Evolutionary conservation across 1,140 invertebrate species (phyloP), one percentile per base, ranked within the genome.

Genomic region (Tyrophagus putrescentiae): DNA sequence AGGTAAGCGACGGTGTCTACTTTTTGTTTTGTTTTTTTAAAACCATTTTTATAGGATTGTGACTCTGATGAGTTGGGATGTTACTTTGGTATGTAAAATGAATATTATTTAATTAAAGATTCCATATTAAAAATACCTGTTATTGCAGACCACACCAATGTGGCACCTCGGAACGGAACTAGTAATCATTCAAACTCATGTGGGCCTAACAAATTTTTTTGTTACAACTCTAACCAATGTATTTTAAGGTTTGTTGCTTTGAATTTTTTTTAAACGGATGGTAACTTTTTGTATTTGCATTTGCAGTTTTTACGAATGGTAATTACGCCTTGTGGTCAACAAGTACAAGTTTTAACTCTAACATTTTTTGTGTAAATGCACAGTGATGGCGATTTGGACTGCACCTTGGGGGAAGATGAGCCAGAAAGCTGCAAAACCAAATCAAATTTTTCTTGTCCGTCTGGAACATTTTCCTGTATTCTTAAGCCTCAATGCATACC

Each of bases 41-140:
- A n/a, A n/a, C n/a, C n/a, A n/a, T n/a, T n/a, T n/a, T n/a, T n/a
- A 96, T 66, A 96, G 92, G 67, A 89, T 87, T 0, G 92, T 70
- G 84, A 84, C 18, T 87, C 84, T 42, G 92, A 96, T 69, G 92
- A 96, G 71, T 34, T 41, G 6, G 68, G 70, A 16, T 74, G 71
- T 27, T 61, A 68, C 31, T 62, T 67, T 64, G 70, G 70, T 6
- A 66, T 69, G 9, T 2, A 42, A 42, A 42, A 42, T 42, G 6
- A 5, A 1, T 42, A 42, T 21, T 5, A 42, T 42, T 42, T 25
- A 52, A 52, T 52, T 21, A 52, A 25, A 9, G 9, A 1, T 21
- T 28, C 39, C 39, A 3, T 54, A 25, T 54, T 11, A 18, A 50
- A 54, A 34, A 34, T n/a, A 2, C 2, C 13, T 29, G 4, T 31